Percentiles rank a stretch among this genome's conserved stretches.
Conservation (phyloP, 2,888 invertebrate genomes). For the Kuschelorhynchus macadamiae region DNA sequence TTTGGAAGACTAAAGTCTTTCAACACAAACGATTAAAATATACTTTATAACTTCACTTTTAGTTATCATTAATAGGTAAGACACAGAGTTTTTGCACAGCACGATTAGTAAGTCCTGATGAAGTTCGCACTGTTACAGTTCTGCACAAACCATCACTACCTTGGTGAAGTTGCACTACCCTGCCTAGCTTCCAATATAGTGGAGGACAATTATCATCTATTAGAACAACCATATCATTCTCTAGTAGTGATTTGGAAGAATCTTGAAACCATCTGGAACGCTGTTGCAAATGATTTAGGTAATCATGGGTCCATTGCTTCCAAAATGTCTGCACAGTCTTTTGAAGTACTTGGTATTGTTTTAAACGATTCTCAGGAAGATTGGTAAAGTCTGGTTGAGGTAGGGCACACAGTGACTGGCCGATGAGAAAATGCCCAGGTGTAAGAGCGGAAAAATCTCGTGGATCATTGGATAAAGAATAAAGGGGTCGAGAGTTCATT, state of each 20-base stretch:
- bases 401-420: too few species aligned
- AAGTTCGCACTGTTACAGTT: background rate
- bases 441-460: too few species aligned
- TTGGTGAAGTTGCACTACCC: background rate
- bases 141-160: background rate
- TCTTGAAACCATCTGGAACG: background rate
- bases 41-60: background rate
- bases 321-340: too few species aligned
- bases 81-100: slow-evolving; percentile 2
- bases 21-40: too few species aligned
- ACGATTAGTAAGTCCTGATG: background rate
- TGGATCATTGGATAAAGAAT: too few species aligned
- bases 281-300: background rate
- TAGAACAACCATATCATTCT: background rate
- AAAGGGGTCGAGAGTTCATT: too few species aligned
- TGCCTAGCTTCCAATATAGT: background rate
- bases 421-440: too few species aligned
- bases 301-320: too few species aligned
- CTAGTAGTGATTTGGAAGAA: background rate
- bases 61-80: background rate
- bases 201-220: background rate
- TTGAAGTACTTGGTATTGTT: too few species aligned
- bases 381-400: too few species aligned
- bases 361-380: too few species aligned
- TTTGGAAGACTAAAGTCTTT: slow-evolving; percentile 6